These are phyloP conservation scores for Dasysyrphus tricinctus DNA, from an alignment of 2,888 invertebrate species.

Conservation along the genomic window DNA sequence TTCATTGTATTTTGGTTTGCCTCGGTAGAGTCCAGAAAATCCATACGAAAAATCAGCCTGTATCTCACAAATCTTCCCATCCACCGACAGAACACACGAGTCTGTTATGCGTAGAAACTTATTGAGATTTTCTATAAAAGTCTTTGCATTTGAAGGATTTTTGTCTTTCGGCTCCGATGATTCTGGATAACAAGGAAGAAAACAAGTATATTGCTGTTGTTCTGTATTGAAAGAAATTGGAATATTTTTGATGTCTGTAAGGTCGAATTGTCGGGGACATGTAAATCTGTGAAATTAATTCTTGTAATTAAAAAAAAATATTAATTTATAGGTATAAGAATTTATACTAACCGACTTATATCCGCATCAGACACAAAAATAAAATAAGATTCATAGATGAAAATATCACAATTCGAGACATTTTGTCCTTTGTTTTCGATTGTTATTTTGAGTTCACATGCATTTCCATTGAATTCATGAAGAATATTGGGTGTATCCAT, in stretches of 20 bases:
- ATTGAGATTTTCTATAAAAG: conserved; percentile 74
- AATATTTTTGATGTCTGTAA: conserved; percentile 80
- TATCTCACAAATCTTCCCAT: conserved; percentile 77
- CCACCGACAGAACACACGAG: conserved; percentile 80
- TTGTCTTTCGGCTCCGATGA: conserved; percentile 31
- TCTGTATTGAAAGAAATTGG: conserved; percentile 78
- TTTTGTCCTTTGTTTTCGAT: conserved; percentile 77
- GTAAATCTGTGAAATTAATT: conserved; percentile 77
- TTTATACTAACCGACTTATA: conserved; percentile 78
- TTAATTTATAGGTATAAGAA: no score
- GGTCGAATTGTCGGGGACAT: conserved; percentile 78
- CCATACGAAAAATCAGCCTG: conserved; percentile 80
- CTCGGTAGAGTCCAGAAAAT: conserved; percentile 78
- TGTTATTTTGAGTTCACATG: conserved; percentile 46
- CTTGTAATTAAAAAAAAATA: no score
- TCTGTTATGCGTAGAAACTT: conserved; percentile 81
- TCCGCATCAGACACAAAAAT: conserved; percentile 80
- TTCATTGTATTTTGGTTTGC: conserved; percentile 76
- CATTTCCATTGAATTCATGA: conserved; percentile 50
- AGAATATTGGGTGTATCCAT: conserved; percentile 24
- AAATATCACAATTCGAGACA: conserved; percentile 81
- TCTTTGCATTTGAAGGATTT: background rate
- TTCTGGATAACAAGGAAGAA: conserved; percentile 78
- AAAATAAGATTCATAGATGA: conserved; percentile 80
- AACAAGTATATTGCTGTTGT: conserved; percentile 74